Conservation (phyloP, 1,140 invertebrate genomes). For the Cyclargus thomasi region DNA sequence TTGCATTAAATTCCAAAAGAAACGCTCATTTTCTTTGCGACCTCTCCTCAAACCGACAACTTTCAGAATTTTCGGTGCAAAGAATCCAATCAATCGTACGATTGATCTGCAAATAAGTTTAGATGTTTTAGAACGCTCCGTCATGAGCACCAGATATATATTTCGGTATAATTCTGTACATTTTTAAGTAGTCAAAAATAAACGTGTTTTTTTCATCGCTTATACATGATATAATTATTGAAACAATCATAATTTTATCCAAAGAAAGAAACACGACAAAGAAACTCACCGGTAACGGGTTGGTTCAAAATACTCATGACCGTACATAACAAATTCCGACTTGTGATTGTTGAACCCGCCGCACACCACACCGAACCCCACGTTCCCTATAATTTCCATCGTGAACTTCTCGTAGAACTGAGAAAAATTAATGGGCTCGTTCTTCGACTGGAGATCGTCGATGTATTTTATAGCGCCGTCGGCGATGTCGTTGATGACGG, state of each 20-base stretch:
- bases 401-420: slow-evolving; percentile 77
- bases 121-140: too few species aligned
- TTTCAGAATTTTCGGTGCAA: slow-evolving; percentile 50
- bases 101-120: slow-evolving; percentile 43
- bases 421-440: slow-evolving; percentile 66
- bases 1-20: slow-evolving; percentile 75
- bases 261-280: neutral
- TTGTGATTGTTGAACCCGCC: slow-evolving; percentile 74
- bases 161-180: too few species aligned
- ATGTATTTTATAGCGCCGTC: slow-evolving; percentile 48
- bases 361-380: slow-evolving; percentile 79
- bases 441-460: slow-evolving; percentile 34
- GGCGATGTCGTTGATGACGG: slow-evolving; percentile 58
- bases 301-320: slow-evolving; percentile 57
- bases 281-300: slow-evolving; percentile 51
- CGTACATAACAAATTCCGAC: slow-evolving; percentile 69
- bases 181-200: too few species aligned
- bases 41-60: slow-evolving; percentile 48
- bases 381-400: slow-evolving; percentile 79
- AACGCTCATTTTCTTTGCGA: slow-evolving; percentile 50
- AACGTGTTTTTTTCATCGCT: too few species aligned
- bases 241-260: too few species aligned
- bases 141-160: too few species aligned
- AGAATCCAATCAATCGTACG: slow-evolving; percentile 49
- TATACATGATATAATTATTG: too few species aligned